These are phyloP conservation scores for Hylia prasina DNA, from an alignment of 2,113 vertebrate genomes.

Conservation along the genomic window DNA sequence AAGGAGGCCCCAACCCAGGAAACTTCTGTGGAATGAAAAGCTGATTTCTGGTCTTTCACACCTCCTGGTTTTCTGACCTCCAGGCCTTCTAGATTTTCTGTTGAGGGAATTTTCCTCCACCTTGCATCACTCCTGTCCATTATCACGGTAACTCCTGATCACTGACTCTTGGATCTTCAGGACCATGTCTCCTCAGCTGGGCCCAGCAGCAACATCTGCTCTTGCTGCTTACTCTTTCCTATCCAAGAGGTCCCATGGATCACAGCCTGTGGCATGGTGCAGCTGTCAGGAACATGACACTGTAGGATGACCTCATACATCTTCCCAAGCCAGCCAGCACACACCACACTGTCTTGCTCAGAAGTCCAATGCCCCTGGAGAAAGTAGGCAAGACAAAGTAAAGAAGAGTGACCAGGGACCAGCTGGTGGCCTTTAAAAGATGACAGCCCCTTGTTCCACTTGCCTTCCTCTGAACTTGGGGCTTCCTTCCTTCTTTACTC, in stretches of 20 bases:
- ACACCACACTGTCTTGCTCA: background rate
- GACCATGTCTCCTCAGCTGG: background rate
- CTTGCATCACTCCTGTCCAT: background rate
- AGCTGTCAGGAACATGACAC: background rate
- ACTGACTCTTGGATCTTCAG: background rate
- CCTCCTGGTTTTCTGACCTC: background rate
- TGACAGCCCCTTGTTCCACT: background rate
- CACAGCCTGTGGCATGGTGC: background rate
- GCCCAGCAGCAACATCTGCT: background rate
- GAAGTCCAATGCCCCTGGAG: background rate
- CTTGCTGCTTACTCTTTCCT: background rate
- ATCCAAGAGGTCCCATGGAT: background rate
- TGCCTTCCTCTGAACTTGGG: background rate
- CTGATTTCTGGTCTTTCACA: background rate
- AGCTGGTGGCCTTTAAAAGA: background rate
- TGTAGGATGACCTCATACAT: background rate
- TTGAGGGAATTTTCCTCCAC: background rate
- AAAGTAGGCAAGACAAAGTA: background rate
- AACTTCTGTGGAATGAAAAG: background rate
- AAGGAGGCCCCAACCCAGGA: background rate
- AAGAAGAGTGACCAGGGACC: background rate
- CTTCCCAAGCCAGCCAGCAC: background rate
- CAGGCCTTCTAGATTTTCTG: background rate
- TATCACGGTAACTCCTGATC: accelerated
- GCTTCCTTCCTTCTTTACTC: background rate